These are phyloP conservation scores for Thymallus thymallus DNA, from an alignment of 2,113 vertebrate species.

Conservation along the genomic window DNA sequence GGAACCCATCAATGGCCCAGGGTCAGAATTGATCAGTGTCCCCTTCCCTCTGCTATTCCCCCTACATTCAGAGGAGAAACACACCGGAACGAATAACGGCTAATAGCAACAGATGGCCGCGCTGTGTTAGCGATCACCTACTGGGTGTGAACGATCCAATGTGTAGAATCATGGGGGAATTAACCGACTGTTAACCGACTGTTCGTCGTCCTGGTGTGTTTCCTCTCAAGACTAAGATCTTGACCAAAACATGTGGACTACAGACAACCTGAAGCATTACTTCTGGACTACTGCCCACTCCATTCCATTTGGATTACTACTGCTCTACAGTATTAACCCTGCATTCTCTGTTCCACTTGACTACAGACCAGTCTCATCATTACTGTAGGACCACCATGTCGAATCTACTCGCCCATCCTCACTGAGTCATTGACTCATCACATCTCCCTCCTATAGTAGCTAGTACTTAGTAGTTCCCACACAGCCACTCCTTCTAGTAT, in stretches of 20 bases:
- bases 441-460: background rate
- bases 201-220: too few relatives aligned
- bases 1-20: too few relatives aligned
- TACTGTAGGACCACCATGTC: background rate
- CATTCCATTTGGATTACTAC: background rate
- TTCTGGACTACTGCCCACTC: background rate
- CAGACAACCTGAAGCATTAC: background rate
- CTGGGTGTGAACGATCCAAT: too few relatives aligned
- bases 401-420: background rate
- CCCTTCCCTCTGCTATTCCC: too few relatives aligned
- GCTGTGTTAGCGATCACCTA: too few relatives aligned
- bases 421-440: background rate
- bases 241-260: background rate
- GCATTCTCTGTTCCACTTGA: background rate
- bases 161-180: too few relatives aligned
- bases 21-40: too few relatives aligned
- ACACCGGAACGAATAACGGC: too few relatives aligned
- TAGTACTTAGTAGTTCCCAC: background rate
- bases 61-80: too few relatives aligned
- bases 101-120: too few relatives aligned
- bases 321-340: background rate
- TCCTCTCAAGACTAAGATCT: background rate
- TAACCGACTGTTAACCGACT: too few relatives aligned
- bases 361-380: background rate
- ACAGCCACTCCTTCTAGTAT: conserved; percentile 16